Base-by-base conservation (phyloP, 92 coral and sea anemone genomes). In the Isaurus tuberculatus region DNA sequence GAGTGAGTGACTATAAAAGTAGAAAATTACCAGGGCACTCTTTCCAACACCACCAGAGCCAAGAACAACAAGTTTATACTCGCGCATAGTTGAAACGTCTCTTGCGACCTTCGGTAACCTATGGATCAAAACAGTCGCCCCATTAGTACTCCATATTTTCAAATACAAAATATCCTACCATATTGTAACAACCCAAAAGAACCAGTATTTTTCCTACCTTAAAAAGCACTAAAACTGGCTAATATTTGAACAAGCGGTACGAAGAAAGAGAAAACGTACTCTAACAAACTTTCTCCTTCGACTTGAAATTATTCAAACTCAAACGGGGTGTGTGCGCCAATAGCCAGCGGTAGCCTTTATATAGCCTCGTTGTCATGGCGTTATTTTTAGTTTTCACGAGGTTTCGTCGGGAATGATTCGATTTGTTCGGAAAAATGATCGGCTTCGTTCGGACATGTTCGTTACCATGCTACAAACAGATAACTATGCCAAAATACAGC, bases 31-130 rank as follows among this genome's bases (percentile, higher is more conserved):
- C 97, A 97, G 79, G 69, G 99, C 99, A 92, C 98, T 94, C 75
- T 97, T 97, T 28, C 99, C 99, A 11, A 97, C 99, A 66, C 99
- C 99, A 34, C 99, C 99, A 87, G 98, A 94, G 30, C 99, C 99
- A 53, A 97, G 98, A 22, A 97, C 99, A 27, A 97, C 99, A 29
- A 97, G 93, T 79, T 97, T 97, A 88, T 97, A 97, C 86, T 97
- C 99, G 20, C 99, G 97, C 99, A 97, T 97, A 9, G 17, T 55
- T 75, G 81, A 75, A 55, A 23, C 64, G 82, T 77, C 58, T 25
- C 82, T 55, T 55, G 6, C 66, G 80, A 74, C 48, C 66, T 57
- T 57, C 34, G 80, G 61, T 43, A 32, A 77, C 82, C 82, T 77
- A 48, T 34, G 58, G 70, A 77, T 60, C 70, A 77, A 61, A 77